A percentile compares a stretch with the other conserved stretches of the same genome.
phyloP scores from a whole-genome alignment of 1,140 invertebrate genomes.

The Pristionchus pacificus region DNA sequence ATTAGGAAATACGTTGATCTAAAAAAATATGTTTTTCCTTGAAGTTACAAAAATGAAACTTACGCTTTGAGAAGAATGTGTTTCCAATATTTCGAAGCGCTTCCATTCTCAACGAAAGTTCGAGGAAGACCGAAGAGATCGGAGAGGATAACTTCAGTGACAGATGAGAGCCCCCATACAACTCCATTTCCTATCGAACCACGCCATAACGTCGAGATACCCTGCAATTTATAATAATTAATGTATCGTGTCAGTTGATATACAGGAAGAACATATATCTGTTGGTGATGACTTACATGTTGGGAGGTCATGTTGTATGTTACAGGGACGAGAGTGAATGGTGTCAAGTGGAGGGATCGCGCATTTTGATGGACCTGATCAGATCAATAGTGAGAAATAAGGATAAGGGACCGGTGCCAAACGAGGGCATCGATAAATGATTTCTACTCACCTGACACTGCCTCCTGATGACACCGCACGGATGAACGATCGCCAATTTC shows the following conservation, averaged over 20 bases:
- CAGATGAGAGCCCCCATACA: constrained; percentile 27
- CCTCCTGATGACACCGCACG: constrained; percentile 28
- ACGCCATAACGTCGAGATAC: constrained; percentile 35
- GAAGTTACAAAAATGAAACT: not conserved
- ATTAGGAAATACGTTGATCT: constrained; percentile 23
- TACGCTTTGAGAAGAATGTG: constrained; percentile 32
- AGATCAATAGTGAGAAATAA: not conserved
- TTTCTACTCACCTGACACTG: constrained; percentile 24
- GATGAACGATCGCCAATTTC: constrained; percentile 28
- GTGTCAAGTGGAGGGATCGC: constrained; percentile 32
- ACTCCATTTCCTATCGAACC: constrained; percentile 32
- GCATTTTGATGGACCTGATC: constrained; percentile 35
- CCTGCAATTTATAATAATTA: constrained; percentile 23
- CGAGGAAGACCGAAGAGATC: constrained; percentile 33
- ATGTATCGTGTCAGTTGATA: too few species aligned
- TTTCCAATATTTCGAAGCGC: constrained; percentile 33
- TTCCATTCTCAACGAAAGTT: not conserved
- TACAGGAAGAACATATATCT: not conserved
- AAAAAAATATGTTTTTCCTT: constrained; percentile 3
- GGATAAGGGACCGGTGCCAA: too few species aligned
- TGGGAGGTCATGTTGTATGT: constrained; percentile 28
- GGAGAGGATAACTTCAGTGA: constrained; percentile 33
- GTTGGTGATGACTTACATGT: constrained; percentile 16
- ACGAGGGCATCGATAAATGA: too few species aligned
- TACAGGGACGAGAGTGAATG: constrained; percentile 35